A percentile compares a stretch with the other conserved stretches of the same genome.
These are phyloP conservation scores for Camponotus floridanus DNA, from an alignment of 1,140 invertebrate genomes.

Conservation along the genomic window DNA sequence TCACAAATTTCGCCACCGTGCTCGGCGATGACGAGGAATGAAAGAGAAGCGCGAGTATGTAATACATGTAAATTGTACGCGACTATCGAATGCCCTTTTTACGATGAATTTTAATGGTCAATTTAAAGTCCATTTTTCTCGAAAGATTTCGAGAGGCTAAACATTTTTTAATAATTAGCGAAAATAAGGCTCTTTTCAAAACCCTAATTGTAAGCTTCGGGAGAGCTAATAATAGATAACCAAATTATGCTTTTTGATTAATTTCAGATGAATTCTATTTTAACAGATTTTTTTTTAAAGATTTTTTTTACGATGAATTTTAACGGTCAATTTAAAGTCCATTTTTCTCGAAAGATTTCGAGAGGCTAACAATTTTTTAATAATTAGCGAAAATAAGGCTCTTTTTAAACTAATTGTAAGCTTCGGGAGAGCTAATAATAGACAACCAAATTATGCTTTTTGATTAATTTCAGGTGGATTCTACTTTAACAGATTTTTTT, in stretches of 20 bases:
- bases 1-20: constrained; percentile 46
- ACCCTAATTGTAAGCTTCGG: neutral
- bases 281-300: neutral
- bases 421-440: neutral
- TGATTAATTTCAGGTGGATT: constrained; percentile 1
- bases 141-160: neutral
- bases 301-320: no score
- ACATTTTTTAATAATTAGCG: neutral
- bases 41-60: constrained; percentile 21
- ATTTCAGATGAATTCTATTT: neutral
- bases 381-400: neutral
- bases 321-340: constrained; percentile 14
- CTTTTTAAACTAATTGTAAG: neutral
- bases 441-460: neutral
- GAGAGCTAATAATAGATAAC: neutral
- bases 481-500: neutral
- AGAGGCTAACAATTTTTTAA: neutral
- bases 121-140: constrained; percentile 24
- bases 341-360: neutral
- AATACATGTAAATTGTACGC: constrained; percentile 13
- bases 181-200: neutral
- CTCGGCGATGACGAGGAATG: constrained; percentile 27
- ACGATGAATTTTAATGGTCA: neutral
- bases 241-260: neutral
- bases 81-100: neutral